Conservation (phyloP, 2,888 invertebrate species). For the Polyommatus iphigenia region DNA sequence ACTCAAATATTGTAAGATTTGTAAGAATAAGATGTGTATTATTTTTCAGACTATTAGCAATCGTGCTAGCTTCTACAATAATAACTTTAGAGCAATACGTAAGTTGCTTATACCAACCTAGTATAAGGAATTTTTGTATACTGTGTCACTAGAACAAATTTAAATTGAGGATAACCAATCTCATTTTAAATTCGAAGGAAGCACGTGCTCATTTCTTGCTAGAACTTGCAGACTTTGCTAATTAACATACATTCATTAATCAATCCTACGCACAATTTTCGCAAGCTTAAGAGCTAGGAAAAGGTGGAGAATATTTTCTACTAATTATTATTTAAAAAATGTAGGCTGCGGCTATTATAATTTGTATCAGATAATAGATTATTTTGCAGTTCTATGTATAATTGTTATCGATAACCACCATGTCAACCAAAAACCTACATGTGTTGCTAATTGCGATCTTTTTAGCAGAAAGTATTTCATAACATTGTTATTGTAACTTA, state of each 20-base stretch:
- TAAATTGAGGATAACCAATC: background rate
- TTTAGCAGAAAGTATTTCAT: background rate
- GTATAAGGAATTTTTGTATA: background rate
- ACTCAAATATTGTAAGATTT: conserved; percentile 38
- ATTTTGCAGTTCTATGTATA: background rate
- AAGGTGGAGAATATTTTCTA: background rate
- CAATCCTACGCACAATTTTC: background rate
- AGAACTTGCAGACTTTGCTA: conserved; percentile 2
- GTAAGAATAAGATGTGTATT: conserved; percentile 34
- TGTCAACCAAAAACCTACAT: background rate
- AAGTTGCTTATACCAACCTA: too few relatives aligned
- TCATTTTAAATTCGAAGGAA: background rate
- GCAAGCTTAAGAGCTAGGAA: background rate
- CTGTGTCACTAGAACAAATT: background rate
- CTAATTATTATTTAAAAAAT: background rate
- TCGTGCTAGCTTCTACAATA: background rate
- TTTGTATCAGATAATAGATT: too few relatives aligned
- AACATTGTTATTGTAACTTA: background rate
- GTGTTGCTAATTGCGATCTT: too few relatives aligned
- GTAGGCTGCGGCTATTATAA: too few relatives aligned
- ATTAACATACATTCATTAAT: conserved; percentile 12
- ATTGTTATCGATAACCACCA: background rate
- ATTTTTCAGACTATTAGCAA: background rate
- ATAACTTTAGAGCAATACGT: background rate
- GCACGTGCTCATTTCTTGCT: background rate